These are phyloP conservation scores for Blera fallax DNA, from an alignment of 2,888 invertebrate genomes.

Conservation along the genomic window DNA sequence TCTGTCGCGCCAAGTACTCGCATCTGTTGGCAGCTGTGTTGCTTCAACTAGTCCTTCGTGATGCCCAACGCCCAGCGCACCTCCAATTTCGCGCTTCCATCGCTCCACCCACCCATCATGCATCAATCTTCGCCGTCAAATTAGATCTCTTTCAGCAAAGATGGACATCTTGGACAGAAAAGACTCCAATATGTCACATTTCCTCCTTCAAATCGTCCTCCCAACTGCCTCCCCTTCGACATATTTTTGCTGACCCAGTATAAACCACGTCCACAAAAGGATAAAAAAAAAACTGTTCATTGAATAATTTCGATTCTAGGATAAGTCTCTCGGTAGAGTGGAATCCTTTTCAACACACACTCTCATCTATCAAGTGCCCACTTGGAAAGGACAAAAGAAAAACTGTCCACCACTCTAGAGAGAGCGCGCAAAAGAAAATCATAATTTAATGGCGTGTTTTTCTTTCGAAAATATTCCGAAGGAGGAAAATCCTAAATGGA, in stretches of 20 bases:
- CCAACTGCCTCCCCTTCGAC: no score
- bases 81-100: no score
- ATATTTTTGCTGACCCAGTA: slow-evolving; percentile 58
- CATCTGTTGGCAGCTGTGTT: no score
- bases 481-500: slow-evolving; percentile 19
- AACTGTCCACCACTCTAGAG: slow-evolving; percentile 32
- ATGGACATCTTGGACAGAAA: no score
- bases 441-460: slow-evolving; percentile 29
- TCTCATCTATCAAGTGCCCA: slow-evolving; percentile 63
- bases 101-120: no score
- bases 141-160: no score
- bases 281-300: slow-evolving; percentile 38
- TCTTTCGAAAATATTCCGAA: neutral
- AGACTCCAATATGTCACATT: no score
- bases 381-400: slow-evolving; percentile 59
- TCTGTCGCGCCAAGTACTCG: no score
- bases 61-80: no score
- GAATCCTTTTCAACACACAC: slow-evolving; percentile 54
- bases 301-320: slow-evolving; percentile 51
- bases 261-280: slow-evolving; percentile 22
- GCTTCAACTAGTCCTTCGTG: no score
- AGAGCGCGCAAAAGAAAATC: slow-evolving; percentile 20
- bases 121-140: no score
- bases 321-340: slow-evolving; percentile 52
- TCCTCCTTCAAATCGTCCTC: neutral